phyloP scores from a whole-genome alignment of 1,140 invertebrate genomes.

The Drosophila kepulauana region DNA sequence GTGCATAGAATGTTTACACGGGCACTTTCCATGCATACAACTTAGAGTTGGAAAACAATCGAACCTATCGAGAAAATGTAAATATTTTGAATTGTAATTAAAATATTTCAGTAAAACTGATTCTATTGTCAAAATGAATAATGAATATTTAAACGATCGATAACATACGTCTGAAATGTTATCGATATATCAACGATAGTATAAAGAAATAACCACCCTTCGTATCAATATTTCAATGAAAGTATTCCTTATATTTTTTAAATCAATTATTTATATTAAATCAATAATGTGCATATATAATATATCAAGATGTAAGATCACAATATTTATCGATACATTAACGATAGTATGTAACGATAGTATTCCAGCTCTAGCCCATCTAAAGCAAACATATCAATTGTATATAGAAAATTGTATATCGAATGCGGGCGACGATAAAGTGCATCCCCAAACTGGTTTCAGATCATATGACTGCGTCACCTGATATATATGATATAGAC shows the following conservation, averaged over 20 bases:
- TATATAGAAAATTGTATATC: conserved; percentile 27
- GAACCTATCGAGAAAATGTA: not conserved
- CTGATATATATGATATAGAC: conserved; percentile 29
- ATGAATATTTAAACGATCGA: too few species aligned
- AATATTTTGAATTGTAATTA: not conserved
- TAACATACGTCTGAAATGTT: not conserved
- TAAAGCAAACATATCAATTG: conserved; percentile 23
- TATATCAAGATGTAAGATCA: not conserved
- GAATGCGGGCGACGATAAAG: conserved; percentile 7
- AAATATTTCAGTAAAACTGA: too few species aligned
- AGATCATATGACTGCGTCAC: conserved; percentile 20
- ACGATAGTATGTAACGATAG: conserved; percentile 1
- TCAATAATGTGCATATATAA: too few species aligned
- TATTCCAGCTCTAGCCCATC: conserved; percentile 23
- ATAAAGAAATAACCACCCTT: too few species aligned
- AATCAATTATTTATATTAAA: too few species aligned
- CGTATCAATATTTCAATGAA: not conserved
- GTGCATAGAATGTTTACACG: conserved; percentile 64
- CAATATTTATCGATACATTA: not conserved
- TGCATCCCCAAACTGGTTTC: conserved; percentile 32
- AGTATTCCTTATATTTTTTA: not conserved
- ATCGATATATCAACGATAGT: conserved; percentile 2
- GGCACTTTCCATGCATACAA: conserved; percentile 11
- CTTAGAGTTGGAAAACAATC: conserved; percentile 22
- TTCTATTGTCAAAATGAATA: too few species aligned